phyloP scores from a whole-genome alignment of 2,797 vertebrate species.

The Crotalus adamanteus region DNA sequence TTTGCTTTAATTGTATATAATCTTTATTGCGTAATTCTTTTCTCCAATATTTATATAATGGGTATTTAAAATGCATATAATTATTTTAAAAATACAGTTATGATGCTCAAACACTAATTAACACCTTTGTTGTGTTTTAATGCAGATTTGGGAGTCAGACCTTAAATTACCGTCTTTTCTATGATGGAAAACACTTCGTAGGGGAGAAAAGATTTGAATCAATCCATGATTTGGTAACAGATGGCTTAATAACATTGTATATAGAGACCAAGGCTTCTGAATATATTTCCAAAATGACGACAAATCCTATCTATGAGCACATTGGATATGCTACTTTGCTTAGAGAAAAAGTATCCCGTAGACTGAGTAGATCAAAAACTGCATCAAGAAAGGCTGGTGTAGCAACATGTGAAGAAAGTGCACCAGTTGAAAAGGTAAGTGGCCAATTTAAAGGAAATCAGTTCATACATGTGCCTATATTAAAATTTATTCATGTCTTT shows the following conservation, averaged over 20 bases:
- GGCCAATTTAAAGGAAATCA: rapidly evolving
- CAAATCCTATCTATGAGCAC: constrained; percentile 97
- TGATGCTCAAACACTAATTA: background rate
- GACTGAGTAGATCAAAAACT: constrained; percentile 81
- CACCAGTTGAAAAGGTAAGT: constrained; percentile 81
- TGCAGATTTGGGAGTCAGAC: constrained; percentile 93
- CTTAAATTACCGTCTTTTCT: constrained; percentile 95
- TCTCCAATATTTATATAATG: background rate
- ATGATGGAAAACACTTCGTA: constrained; percentile 98
- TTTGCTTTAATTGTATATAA: background rate
- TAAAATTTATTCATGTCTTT: background rate
- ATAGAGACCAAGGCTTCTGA: constrained; percentile 97
- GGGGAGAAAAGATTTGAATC: constrained; percentile 98
- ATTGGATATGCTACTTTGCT: constrained; percentile 93
- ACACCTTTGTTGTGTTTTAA: constrained; percentile 13
- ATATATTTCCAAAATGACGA: constrained; percentile 99
- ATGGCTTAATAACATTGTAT: constrained; percentile 95
- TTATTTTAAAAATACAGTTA: background rate
- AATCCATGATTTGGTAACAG: constrained; percentile 95
- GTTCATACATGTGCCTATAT: background rate
- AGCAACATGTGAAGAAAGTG: constrained; percentile 81
- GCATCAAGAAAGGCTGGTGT: constrained; percentile 86
- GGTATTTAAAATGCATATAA: background rate
- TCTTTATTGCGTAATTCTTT: background rate
- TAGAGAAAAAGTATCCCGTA: constrained; percentile 87